A percentile compares a stretch with the other conserved stretches of the same genome.
phyloP scores from a whole-genome alignment of 2,797 vertebrate genomes.

The Hypotaenidia okinawae region DNA sequence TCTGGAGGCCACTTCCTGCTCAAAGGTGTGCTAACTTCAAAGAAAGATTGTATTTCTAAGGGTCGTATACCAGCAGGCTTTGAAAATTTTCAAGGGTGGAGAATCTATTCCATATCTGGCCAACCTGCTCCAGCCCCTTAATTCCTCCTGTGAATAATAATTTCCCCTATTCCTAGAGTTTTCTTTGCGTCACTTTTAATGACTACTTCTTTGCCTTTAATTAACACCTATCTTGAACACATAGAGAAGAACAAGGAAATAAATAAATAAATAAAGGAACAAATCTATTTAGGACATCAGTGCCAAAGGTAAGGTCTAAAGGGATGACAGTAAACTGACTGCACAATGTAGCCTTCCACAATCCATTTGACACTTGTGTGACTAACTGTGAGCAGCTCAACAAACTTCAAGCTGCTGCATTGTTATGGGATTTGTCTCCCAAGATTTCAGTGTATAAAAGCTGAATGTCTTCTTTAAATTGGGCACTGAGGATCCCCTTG shows the following conservation, averaged over 20 bases:
- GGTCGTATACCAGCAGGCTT: background rate
- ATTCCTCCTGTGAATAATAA: background rate
- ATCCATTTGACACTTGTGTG: conserved; percentile 5
- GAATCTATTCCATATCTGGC: background rate
- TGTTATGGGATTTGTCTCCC: background rate
- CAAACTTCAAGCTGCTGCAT: background rate
- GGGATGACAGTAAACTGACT: conserved; percentile 44
- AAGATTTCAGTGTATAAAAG: background rate
- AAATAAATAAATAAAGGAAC: background rate
- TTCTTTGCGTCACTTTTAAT: background rate
- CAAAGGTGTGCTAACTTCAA: background rate
- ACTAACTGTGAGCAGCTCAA: background rate
- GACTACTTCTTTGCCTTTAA: background rate
- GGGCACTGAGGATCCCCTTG: background rate
- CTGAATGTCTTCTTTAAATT: background rate
- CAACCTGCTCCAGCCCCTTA: background rate
- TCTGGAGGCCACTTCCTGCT: background rate
- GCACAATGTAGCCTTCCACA: background rate
- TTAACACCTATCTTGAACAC: background rate
- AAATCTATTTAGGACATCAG: background rate
- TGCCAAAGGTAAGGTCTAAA: background rate
- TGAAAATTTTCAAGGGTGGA: background rate
- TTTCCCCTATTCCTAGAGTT: background rate
- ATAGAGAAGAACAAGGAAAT: background rate
- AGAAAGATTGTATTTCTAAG: background rate